Percentiles rank a stretch among this genome's conserved stretches.
These are phyloP conservation scores for Temnothorax rugatulus DNA, from an alignment of 2,888 invertebrate genomes.

Conservation along the genomic window DNA sequence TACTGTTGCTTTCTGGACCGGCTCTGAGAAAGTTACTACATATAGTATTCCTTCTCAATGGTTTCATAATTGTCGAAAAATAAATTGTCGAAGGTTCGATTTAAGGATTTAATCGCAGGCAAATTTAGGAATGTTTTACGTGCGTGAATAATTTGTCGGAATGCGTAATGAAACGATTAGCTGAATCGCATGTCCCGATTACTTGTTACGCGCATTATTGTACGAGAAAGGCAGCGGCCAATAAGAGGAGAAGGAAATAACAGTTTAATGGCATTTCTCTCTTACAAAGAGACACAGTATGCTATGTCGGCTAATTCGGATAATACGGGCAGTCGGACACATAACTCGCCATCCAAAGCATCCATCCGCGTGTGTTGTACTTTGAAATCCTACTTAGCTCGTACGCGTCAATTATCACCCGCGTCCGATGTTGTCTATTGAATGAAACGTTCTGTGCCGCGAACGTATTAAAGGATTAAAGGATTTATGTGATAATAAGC, in stretches of 20 bases:
- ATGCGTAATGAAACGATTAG: slow-evolving; percentile 16
- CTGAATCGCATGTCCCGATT: not conserved
- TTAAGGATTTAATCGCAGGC: not conserved
- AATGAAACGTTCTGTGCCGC: slow-evolving; percentile 46
- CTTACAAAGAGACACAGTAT: slow-evolving; percentile 19
- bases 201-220: slow-evolving; percentile 4
- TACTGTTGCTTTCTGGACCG: not conserved
- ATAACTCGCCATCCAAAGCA: slow-evolving; percentile 44
- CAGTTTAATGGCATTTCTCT: slow-evolving; percentile 53
- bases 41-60: not conserved
- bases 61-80: not conserved
- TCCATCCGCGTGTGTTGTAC: slow-evolving; percentile 52
- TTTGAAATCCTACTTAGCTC: slow-evolving; percentile 56
- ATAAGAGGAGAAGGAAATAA: slow-evolving; percentile 21
- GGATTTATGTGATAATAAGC: slow-evolving; percentile 41
- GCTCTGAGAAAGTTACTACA: slow-evolving; percentile 41
- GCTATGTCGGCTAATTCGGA: slow-evolving; percentile 41
- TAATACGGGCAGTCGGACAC: slow-evolving; percentile 43
- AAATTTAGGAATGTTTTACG: not conserved
- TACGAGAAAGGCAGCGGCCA: slow-evolving; percentile 23
- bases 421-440: slow-evolving; percentile 52
- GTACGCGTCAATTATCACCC: slow-evolving; percentile 48
- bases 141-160: not conserved
- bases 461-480: slow-evolving; percentile 48
- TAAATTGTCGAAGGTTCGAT: not conserved